These are phyloP conservation scores for Cygnus olor DNA, from an alignment of 2,797 vertebrate species.

Conservation along the genomic window DNA sequence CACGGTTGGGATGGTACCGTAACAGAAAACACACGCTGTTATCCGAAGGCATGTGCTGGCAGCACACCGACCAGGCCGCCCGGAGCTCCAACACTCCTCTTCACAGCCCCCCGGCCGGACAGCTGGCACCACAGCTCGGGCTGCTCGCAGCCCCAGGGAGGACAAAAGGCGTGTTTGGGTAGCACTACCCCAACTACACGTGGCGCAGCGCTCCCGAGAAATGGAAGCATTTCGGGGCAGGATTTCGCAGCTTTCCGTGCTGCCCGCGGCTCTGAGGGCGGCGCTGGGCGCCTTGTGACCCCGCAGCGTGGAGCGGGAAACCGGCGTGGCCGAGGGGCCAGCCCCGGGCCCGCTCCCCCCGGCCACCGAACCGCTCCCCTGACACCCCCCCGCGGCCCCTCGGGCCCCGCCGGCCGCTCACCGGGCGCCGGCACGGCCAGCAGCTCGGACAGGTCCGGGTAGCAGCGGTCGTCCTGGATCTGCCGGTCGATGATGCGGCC, in stretches of 20 bases:
- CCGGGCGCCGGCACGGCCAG: conserved; percentile 88
- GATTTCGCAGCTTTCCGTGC: too few relatives aligned
- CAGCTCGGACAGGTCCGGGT: conserved; percentile 91
- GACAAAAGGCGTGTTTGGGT: not conserved
- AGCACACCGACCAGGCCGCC: fast-evolving
- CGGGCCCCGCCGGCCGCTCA: conserved; percentile 67
- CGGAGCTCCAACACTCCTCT: not conserved
- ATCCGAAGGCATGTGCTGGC: fast-evolving
- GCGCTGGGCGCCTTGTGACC: too few relatives aligned
- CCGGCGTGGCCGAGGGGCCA: too few relatives aligned
- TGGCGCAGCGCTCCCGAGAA: too few relatives aligned
- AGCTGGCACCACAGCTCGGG: too few relatives aligned
- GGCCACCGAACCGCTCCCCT: too few relatives aligned
- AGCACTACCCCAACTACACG: fast-evolving
- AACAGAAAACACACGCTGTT: not conserved
- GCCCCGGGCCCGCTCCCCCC: too few relatives aligned
- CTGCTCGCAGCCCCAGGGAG: too few relatives aligned
- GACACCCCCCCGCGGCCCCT: too few relatives aligned
- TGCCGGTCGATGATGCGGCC: conserved; percentile 87
- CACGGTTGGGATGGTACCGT: fast-evolving
- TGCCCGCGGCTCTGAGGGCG: too few relatives aligned
- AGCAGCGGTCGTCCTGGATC: conserved; percentile 89
- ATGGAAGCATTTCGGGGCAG: too few relatives aligned
- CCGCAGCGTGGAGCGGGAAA: too few relatives aligned
- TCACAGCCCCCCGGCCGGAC: not conserved